phyloP scores from a whole-genome alignment of 1,140 invertebrate genomes.

The Euborellia annulipes region DNA sequence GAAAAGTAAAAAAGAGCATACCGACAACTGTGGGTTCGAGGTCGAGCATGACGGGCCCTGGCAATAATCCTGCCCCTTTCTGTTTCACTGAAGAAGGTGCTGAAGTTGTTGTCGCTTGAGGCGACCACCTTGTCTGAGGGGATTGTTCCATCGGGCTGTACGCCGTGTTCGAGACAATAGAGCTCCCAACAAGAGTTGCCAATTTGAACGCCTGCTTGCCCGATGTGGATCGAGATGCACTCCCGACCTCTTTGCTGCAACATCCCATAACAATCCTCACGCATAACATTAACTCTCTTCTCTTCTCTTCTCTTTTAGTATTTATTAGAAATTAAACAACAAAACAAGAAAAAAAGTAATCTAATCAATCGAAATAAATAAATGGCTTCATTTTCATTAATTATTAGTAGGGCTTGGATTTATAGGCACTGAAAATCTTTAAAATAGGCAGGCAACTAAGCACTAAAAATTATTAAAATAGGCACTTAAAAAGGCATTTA shows the following conservation, averaged over 20 bases:
- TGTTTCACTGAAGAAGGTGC: slow-evolving; percentile 71
- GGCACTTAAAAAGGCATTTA: too few relatives aligned
- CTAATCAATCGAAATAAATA: too few relatives aligned
- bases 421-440: too few relatives aligned
- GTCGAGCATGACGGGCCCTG: slow-evolving; percentile 44
- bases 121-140: slow-evolving; percentile 54
- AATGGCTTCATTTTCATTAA: too few relatives aligned
- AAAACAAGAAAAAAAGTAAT: too few relatives aligned
- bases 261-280: too few relatives aligned
- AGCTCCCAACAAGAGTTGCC: slow-evolving; percentile 48
- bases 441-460: too few relatives aligned
- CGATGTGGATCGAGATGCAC: slow-evolving; percentile 47
- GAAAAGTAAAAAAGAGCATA: slow-evolving; percentile 16
- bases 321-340: too few relatives aligned
- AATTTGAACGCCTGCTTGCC: slow-evolving; percentile 55
- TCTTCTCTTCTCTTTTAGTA: too few relatives aligned
- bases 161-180: slow-evolving; percentile 39
- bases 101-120: slow-evolving; percentile 58
- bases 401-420: too few relatives aligned
- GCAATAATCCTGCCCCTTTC: slow-evolving; percentile 58
- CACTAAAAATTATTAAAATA: too few relatives aligned
- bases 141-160: slow-evolving; percentile 34
- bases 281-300: too few relatives aligned
- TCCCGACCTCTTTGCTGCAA: slow-evolving; percentile 23
- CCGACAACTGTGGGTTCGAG: slow-evolving; percentile 60